Base-by-base conservation (phyloP, 1,140 invertebrate genomes). In the Cryptotermes secundus region DNA sequence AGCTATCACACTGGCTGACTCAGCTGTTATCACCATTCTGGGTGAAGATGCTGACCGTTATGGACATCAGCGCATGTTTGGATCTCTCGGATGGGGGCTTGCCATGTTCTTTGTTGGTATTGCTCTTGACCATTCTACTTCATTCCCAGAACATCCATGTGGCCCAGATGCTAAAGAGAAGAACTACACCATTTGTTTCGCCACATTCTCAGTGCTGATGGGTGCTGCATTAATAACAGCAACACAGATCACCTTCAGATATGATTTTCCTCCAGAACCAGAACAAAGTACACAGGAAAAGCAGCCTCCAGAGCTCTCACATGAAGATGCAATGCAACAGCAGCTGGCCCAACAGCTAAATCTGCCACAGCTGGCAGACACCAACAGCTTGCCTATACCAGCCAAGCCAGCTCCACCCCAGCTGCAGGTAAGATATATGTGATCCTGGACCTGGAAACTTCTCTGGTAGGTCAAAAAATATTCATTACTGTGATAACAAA, bases 21-120 rank as follows among this genome's bases (percentile, higher is more conserved):
- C 96, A 0, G 97, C 96, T 2, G 97, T 98, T 0, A 95, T 99
- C 34, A 96, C 96, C 2, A 92, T 98, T 83, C 92, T 99, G 0
- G 97, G 96, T 0, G 97, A 98, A 89, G 96, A 97, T 90, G 96
- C 97, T 49, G 96, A 97, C 86, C 94, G 95, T 86, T 99, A 99
- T 89, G 98, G 98, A 0, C 95, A 98, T 86, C 98, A 99, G 90
- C 93, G 98, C 86, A 99, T 99, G 97, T 99, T 99, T 88, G 99
- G 99, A 1, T 99, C 98, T 42, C 90, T 99, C 80, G 99, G 99
- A 34, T 99, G 98, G 98, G 98, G 97, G 42, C 90, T 99, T 85
- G 96, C 98, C 22, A 99, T 99, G 98, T 99, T 99, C 89, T 96
- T 99, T 88, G 97, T 99, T 80, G 98, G 98, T 59, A 98, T 99